A percentile compares a stretch with the other conserved stretches of the same genome.
phyloP scores from a whole-genome alignment of 2,888 invertebrate genomes.

The Lypha dubia region DNA sequence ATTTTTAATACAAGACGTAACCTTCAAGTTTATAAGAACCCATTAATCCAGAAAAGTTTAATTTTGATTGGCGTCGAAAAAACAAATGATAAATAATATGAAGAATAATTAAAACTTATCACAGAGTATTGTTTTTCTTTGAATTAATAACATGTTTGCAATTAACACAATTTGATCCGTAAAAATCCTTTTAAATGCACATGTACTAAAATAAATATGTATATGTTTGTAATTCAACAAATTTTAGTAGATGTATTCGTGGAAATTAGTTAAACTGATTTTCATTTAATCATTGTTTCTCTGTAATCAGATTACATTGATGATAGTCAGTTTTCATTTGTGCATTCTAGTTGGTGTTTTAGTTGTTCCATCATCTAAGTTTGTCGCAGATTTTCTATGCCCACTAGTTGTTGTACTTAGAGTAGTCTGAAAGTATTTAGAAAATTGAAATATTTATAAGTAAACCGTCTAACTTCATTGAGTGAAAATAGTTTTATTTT shows the following conservation, averaged over 20 bases:
- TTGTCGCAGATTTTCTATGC: slow-evolving; percentile 73
- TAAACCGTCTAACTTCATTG: background rate
- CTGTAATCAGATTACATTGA: background rate
- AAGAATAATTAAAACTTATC: slow-evolving; percentile 47
- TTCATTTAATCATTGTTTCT: slow-evolving; percentile 3
- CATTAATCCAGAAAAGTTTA: slow-evolving; percentile 51
- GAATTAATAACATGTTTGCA: background rate
- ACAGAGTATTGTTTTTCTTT: slow-evolving; percentile 44
- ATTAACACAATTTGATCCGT: background rate
- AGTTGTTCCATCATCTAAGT: slow-evolving; percentile 20
- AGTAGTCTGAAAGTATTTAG: slow-evolving; percentile 74
- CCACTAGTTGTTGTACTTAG: slow-evolving; percentile 76
- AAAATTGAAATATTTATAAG: slow-evolving; percentile 60
- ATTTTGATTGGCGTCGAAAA: slow-evolving; percentile 15
- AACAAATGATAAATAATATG: slow-evolving; percentile 32
- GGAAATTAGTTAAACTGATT: slow-evolving; percentile 1
- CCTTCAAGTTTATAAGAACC: slow-evolving; percentile 42
- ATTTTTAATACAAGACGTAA: slow-evolving; percentile 37
- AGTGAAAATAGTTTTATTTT: background rate
- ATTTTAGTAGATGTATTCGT: background rate
- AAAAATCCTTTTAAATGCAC: slow-evolving; percentile 1
- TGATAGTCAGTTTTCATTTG: slow-evolving; percentile 39
- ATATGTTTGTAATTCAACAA: background rate
- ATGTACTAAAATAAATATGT: background rate
- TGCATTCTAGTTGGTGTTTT: slow-evolving; percentile 38